These are phyloP conservation scores for Drosophila buzzatii DNA, from an alignment of 2,888 invertebrate genomes.

Conservation along the genomic window DNA sequence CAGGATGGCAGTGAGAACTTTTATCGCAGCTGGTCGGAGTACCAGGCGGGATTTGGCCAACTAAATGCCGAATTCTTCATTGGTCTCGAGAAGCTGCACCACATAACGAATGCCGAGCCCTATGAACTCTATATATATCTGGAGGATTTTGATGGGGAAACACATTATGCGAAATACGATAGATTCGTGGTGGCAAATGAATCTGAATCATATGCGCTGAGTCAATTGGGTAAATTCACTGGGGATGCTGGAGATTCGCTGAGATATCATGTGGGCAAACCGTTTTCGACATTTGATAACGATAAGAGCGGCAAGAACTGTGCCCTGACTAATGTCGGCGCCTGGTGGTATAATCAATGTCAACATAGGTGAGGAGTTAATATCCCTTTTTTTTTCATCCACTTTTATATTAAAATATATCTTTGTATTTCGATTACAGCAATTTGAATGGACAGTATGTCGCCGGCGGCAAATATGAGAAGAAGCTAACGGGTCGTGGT, in stretches of 20 bases:
- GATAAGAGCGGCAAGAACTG: conserved; percentile 89
- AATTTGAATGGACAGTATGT: conserved; percentile 88
- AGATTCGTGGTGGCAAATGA: conserved; percentile 89
- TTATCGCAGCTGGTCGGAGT: conserved; percentile 88
- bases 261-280: conserved; percentile 88
- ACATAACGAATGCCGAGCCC: conserved; percentile 81
- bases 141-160: conserved; percentile 87
- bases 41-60: conserved; percentile 89
- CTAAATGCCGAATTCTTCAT: conserved; percentile 90
- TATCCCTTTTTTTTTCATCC: background rate
- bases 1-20: conserved; percentile 89
- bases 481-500: conserved; percentile 85
- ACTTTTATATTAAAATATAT: background rate
- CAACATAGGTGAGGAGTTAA: conserved; percentile 86
- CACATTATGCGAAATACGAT: conserved; percentile 87
- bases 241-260: conserved; percentile 90
- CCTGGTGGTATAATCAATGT: conserved; percentile 91
- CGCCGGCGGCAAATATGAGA: conserved; percentile 84
- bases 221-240: conserved; percentile 88
- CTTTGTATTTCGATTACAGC: conserved; percentile 78
- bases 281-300: conserved; percentile 89
- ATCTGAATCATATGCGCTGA: conserved; percentile 88
- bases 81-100: conserved; percentile 89
- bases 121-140: conserved; percentile 88
- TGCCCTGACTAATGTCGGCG: conserved; percentile 88